These are phyloP conservation scores for Raphicerus campestris DNA, from an alignment of 2,113 vertebrate species.

Conservation along the genomic window DNA sequence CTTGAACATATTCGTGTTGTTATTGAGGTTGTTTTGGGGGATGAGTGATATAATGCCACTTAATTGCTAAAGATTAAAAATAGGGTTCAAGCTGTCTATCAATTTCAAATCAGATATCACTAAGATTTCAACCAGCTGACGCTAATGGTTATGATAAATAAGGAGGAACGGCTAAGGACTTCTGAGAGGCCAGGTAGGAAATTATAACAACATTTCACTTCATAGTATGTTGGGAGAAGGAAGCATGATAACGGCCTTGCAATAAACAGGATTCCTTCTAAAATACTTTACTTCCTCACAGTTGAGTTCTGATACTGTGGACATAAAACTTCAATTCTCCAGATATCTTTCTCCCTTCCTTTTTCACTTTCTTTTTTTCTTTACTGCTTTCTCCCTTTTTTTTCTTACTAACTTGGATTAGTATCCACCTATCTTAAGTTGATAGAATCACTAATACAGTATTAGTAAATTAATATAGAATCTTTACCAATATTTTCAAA, in stretches of 20 bases:
- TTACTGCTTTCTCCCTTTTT: background rate
- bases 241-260: background rate
- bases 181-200: background rate
- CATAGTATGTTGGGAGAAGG: background rate
- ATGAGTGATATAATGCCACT: constrained; percentile 1
- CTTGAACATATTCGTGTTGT: background rate
- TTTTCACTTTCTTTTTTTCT: background rate
- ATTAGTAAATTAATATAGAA: background rate
- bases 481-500: background rate
- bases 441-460: background rate
- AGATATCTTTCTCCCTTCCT: background rate
- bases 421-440: background rate
- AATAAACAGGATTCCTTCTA: background rate
- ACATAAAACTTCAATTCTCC: background rate
- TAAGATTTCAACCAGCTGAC: background rate
- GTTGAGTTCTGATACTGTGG: background rate
- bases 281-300: background rate
- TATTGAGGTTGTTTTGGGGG: background rate
- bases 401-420: background rate
- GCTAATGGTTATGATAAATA: background rate
- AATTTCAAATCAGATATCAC: constrained; percentile 21
- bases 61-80: constrained; percentile 45
- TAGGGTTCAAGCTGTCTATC: constrained; percentile 32
- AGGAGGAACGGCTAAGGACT: background rate
- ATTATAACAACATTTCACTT: background rate